A percentile compares a stretch with the other conserved stretches of the same genome.
phyloP scores from a whole-genome alignment of 2,888 invertebrate species.

The Heteromyza rotundicornis region DNA sequence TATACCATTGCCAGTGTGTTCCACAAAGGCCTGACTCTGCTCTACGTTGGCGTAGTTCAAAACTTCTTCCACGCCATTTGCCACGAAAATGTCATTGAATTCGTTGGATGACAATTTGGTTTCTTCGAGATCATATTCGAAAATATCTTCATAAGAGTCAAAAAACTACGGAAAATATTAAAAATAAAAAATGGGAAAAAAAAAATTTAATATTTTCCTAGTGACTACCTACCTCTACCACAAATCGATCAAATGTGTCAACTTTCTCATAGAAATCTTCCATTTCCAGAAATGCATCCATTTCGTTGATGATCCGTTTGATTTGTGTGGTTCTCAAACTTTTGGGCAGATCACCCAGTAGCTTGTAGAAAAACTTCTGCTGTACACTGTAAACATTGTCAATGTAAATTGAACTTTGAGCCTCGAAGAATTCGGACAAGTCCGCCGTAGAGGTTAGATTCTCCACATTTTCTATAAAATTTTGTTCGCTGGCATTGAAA shows the following conservation, averaged over 20 bases:
- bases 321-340: slow-evolving; percentile 2
- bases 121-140: slow-evolving; percentile 17
- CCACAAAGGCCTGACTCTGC: background rate
- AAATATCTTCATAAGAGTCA: background rate
- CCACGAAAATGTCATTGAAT: slow-evolving; percentile 14
- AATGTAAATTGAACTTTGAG: slow-evolving; percentile 14
- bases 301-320: background rate
- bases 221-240: slow-evolving; percentile 1
- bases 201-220: background rate
- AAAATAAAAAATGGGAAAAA: background rate
- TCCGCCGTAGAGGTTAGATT: slow-evolving; percentile 13
- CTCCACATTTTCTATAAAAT: background rate
- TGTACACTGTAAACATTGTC: slow-evolving; percentile 18
- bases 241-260: slow-evolving; percentile 3
- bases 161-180: slow-evolving; percentile 10
- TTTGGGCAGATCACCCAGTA: slow-evolving; percentile 13
- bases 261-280: slow-evolving; percentile 7
- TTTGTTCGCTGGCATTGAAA: slow-evolving; percentile 2
- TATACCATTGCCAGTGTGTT: slow-evolving; percentile 17
- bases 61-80: slow-evolving; percentile 10
- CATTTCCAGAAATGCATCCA: slow-evolving; percentile 1
- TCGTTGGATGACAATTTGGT: background rate
- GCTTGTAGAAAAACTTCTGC: slow-evolving; percentile 15
- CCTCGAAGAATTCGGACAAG: slow-evolving; percentile 10
- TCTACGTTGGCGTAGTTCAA: slow-evolving; percentile 3